phyloP scores from a whole-genome alignment of 2,888 invertebrate species.

The Bellardia pandia region DNA sequence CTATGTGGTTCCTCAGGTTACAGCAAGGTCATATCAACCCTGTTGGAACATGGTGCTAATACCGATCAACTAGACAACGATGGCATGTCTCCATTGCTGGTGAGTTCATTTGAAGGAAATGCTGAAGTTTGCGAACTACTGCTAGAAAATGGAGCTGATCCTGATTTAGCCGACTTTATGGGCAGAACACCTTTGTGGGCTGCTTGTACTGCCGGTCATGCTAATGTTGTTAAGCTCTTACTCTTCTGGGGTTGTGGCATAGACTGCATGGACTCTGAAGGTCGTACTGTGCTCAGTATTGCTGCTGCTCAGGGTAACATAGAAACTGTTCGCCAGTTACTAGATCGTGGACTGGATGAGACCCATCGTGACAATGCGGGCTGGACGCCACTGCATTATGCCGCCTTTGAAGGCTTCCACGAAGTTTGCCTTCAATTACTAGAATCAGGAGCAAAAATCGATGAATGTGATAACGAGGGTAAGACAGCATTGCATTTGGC shows the following conservation, averaged over 20 bases:
- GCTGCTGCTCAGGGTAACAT: conserved; percentile 94
- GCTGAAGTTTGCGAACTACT: conserved; percentile 96
- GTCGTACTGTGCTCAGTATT: conserved; percentile 94
- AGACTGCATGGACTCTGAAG: conserved; percentile 97
- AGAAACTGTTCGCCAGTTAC: conserved; percentile 94
- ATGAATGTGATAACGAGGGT: conserved; percentile 96
- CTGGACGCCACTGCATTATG: conserved; percentile 98
- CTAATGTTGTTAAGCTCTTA: conserved; percentile 92
- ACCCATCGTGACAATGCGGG: conserved; percentile 97
- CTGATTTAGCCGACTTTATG: conserved; percentile 92
- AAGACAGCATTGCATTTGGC: conserved; percentile 94
- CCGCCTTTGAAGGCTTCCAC: conserved; percentile 93
- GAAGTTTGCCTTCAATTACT: conserved; percentile 85
- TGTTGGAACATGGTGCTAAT: conserved; percentile 92
- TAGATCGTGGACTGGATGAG: conserved; percentile 94
- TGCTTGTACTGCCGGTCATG: conserved; percentile 96
- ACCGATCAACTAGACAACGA: conserved; percentile 94
- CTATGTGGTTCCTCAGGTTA: conserved; percentile 92
- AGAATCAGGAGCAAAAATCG: conserved; percentile 94
- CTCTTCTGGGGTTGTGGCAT: conserved; percentile 98
- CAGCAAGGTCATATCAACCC: conserved; percentile 88
- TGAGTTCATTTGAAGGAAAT: conserved; percentile 96
- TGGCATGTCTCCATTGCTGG: conserved; percentile 93
- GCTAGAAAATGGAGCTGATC: conserved; percentile 95
- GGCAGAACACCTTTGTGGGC: conserved; percentile 96